These are phyloP conservation scores for Burhinus oedicnemus DNA, from an alignment of 2,113 vertebrate genomes.

Conservation along the genomic window DNA sequence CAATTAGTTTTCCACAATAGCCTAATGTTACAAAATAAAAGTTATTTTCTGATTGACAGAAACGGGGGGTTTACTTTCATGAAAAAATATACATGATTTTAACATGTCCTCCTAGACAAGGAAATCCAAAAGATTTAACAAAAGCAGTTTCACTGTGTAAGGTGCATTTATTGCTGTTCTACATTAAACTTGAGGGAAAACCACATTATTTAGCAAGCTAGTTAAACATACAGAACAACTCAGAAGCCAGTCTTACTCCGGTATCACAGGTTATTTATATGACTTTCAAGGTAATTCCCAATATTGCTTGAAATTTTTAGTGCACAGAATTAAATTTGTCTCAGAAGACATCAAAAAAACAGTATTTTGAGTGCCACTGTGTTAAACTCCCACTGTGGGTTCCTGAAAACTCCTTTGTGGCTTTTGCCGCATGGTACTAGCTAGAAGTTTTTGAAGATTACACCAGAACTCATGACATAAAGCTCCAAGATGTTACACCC, in stretches of 20 bases:
- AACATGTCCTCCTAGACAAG: background rate
- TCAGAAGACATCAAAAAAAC: background rate
- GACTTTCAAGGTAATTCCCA: conserved; percentile 38
- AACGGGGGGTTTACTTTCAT: conserved; percentile 8
- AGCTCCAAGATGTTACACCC: background rate
- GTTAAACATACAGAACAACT: conserved; percentile 47
- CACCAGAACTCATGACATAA: background rate
- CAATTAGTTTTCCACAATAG: background rate
- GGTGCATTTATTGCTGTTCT: conserved; percentile 54
- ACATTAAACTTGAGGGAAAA: conserved; percentile 45
- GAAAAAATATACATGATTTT: conserved; percentile 33
- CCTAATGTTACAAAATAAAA: conserved; percentile 8
- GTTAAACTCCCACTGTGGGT: background rate
- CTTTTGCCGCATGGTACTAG: background rate
- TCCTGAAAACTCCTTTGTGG: background rate
- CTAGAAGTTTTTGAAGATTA: background rate
- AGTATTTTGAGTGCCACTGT: background rate
- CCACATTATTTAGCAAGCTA: conserved; percentile 16
- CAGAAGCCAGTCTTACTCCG: conserved; percentile 36
- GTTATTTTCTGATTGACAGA: conserved; percentile 10
- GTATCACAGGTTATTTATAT: conserved; percentile 24
- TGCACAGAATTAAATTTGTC: conserved; percentile 21
- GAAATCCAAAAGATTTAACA: conserved; percentile 56
- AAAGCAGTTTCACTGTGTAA: conserved; percentile 26
- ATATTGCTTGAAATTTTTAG: conserved; percentile 66